Evolutionary conservation across 1,140 invertebrate genomes (phyloP).

Genomic region (Muscidifurax raptorellus): DNA sequence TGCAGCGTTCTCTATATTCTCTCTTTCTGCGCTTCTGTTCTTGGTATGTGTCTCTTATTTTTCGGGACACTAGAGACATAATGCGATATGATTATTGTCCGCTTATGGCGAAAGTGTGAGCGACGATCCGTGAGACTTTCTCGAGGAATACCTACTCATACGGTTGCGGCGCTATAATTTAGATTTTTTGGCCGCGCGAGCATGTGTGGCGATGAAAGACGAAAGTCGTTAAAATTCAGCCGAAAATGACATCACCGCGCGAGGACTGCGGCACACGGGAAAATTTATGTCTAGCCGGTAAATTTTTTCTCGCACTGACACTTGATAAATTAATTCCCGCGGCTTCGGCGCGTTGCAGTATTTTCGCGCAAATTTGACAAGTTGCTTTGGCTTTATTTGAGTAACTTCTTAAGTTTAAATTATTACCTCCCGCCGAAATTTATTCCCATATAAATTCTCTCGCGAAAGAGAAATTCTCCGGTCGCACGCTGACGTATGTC

Average conservation of each 20-base stretch:
- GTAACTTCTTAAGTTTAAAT: conserved; percentile 5
- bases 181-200: conserved; percentile 4
- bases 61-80: not conserved
- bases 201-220: conserved; percentile 25
- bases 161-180: not conserved
- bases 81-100: not conserved
- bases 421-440: not conserved
- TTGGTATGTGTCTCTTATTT: not conserved
- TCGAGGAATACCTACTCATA: not conserved
- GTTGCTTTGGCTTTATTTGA: conserved; percentile 10
- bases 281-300: conserved; percentile 14
- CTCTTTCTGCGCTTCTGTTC: conserved; percentile 13
- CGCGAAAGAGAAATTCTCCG: not conserved
- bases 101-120: not conserved
- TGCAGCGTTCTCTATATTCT: conserved; percentile 6
- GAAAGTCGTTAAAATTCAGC: conserved; percentile 39
- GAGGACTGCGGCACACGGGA: not conserved
- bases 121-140: not conserved
- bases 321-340: conserved; percentile 32
- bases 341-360: not conserved
- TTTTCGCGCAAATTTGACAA: not conserved
- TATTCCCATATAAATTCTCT: not conserved
- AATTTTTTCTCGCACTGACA: conserved; percentile 25
- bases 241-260: conserved; percentile 26
- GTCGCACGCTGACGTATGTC: not conserved